Conservation (phyloP, 2,888 invertebrate genomes). For the Rosalia funebris region DNA sequence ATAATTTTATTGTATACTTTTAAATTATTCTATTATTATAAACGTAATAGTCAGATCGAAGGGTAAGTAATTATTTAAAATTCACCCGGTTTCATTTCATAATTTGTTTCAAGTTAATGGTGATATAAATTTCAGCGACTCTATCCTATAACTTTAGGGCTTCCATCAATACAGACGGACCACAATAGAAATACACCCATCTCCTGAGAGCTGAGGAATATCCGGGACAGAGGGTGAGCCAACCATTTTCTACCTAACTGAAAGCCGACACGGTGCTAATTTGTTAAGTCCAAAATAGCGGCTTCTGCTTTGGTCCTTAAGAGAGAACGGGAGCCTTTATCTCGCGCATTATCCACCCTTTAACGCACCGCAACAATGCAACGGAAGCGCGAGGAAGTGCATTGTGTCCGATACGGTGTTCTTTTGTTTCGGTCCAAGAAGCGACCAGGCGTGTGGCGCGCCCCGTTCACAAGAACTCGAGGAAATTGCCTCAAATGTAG, state of each 20-base stretch:
- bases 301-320: slow-evolving; percentile 28
- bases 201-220: not conserved
- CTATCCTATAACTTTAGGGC: no score
- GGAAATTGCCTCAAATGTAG: slow-evolving; percentile 63
- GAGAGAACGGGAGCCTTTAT: slow-evolving; percentile 49
- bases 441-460: slow-evolving; percentile 60
- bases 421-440: slow-evolving; percentile 59
- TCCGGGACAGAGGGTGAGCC: not conserved
- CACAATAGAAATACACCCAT: no score
- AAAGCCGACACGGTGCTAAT: slow-evolving; percentile 22
- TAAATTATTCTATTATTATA: no score
- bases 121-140: no score
- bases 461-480: slow-evolving; percentile 56
- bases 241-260: not conserved
- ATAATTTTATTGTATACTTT: no score
- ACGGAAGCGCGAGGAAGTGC: slow-evolving; percentile 63
- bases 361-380: slow-evolving; percentile 65
- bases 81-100: no score
- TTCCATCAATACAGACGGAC: no score
- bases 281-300: slow-evolving; percentile 31
- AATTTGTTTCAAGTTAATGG: no score
- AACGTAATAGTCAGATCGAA: no score
- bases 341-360: slow-evolving; percentile 64
- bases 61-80: no score
- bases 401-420: slow-evolving; percentile 62